Evolutionary conservation across 2,888 invertebrate genomes (phyloP).

Genomic region (Griposia aprilina): DNA sequence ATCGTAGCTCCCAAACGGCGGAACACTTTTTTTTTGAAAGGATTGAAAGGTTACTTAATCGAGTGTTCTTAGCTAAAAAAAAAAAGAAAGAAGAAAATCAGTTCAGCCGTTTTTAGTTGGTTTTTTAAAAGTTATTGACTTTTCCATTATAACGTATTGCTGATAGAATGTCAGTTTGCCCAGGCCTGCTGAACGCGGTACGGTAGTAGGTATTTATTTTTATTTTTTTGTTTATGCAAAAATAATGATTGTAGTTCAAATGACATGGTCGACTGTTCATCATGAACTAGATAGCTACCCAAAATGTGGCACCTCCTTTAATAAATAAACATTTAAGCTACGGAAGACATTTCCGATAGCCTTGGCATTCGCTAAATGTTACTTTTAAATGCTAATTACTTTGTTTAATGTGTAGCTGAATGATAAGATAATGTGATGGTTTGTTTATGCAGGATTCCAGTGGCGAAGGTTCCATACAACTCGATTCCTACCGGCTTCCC

Average conservation of each 20-base stretch:
- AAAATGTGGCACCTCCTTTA: conserved; percentile 33
- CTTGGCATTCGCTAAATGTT: conserved; percentile 62
- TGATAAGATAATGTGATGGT: background rate
- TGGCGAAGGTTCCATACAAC: too few relatives aligned
- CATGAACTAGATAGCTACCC: conserved; percentile 47
- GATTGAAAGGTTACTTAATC: too few relatives aligned
- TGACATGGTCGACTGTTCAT: conserved; percentile 32
- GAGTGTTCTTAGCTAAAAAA: too few relatives aligned
- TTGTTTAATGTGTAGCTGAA: conserved; percentile 23
- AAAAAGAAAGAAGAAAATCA: too few relatives aligned
- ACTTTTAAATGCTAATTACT: conserved; percentile 61
- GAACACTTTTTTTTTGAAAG: too few relatives aligned
- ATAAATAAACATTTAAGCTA: conserved; percentile 25
- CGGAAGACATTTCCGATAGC: conserved; percentile 55
- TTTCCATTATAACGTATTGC: background rate
- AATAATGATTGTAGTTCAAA: conserved; percentile 40
- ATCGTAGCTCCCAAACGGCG: too few relatives aligned
- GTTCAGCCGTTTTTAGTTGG: too few relatives aligned
- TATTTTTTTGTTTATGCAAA: background rate
- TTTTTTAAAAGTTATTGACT: background rate
- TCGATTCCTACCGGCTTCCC: too few relatives aligned
- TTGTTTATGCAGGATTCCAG: background rate
- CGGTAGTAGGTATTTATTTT: background rate
- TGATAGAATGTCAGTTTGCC: background rate
- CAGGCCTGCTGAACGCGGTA: background rate